Percentiles rank a stretch among this genome's conserved stretches.
Conservation (phyloP, 64 coral and sea anemone genomes). For the Stichodactyla helianthus region DNA sequence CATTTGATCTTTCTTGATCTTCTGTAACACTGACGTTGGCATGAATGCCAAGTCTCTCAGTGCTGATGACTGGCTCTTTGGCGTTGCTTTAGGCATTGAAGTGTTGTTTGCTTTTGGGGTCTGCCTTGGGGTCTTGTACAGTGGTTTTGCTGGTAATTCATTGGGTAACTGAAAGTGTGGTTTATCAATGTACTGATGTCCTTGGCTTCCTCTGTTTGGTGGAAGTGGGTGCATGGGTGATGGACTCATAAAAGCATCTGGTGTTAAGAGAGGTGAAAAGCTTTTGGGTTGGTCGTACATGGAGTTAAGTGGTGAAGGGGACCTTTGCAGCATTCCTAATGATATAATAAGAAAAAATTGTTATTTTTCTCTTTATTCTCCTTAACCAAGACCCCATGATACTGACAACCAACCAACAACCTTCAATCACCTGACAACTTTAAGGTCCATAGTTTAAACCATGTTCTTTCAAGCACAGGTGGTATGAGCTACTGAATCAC, state of each 20-base stretch:
- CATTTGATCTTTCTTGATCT: conserved; percentile 52
- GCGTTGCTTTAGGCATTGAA: background rate
- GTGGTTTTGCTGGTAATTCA: background rate
- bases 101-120: background rate
- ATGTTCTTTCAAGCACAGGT: too few relatives aligned
- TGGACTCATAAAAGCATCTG: conserved; percentile 17
- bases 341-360: background rate
- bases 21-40: conserved; percentile 53
- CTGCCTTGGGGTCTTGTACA: background rate
- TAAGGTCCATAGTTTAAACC: too few relatives aligned
- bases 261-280: conserved; percentile 29
- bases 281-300: conserved; percentile 37
- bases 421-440: too few relatives aligned
- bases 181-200: background rate
- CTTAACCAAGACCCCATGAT: too few relatives aligned
- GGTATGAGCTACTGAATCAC: too few relatives aligned
- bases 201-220: background rate
- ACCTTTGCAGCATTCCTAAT: conserved; percentile 24
- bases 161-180: conserved; percentile 11
- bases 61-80: conserved; percentile 4
- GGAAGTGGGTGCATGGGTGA: background rate
- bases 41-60: conserved; percentile 44
- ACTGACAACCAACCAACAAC: too few relatives aligned
- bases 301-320: conserved; percentile 55
- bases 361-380: background rate